A percentile compares a stretch with the other conserved stretches of the same genome.
Evolutionary conservation across 2,888 invertebrate species (phyloP).

Genomic region (Epinotia bilunana): DNA sequence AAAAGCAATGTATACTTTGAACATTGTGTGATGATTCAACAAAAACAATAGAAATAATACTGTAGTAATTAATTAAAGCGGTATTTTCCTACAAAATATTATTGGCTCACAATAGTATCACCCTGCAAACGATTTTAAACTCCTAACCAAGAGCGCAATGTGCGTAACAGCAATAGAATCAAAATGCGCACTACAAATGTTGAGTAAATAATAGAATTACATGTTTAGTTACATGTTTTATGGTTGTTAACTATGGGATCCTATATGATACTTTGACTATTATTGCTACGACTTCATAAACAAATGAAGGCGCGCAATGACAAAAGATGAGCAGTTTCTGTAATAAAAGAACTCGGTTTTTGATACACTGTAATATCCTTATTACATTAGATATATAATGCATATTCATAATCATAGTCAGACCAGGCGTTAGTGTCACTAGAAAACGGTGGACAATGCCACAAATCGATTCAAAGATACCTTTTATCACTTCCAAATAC

Average conservation of each 20-base stretch:
- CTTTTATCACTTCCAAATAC: too few relatives aligned
- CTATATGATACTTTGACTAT: background rate
- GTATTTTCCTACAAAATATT: background rate
- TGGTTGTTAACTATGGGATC: background rate
- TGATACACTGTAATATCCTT: too few relatives aligned
- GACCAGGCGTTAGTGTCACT: too few relatives aligned
- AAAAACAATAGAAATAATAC: too few relatives aligned
- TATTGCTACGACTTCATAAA: background rate
- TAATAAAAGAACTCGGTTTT: too few relatives aligned
- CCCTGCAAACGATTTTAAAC: background rate
- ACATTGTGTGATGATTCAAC: too few relatives aligned
- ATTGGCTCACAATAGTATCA: background rate
- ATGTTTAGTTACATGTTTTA: background rate
- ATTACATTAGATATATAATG: too few relatives aligned
- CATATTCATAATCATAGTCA: too few relatives aligned
- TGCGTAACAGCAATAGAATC: background rate
- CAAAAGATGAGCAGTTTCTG: too few relatives aligned
- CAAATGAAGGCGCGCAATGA: background rate
- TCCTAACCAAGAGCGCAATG: background rate
- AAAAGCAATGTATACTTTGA: too few relatives aligned
- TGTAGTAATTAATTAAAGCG: background rate
- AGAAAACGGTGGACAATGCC: too few relatives aligned
- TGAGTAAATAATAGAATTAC: background rate
- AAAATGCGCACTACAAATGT: background rate
- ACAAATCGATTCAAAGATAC: too few relatives aligned